Evolutionary conservation across 2,888 invertebrate genomes (phyloP), one percentile per base, ranked within the genome.

Genomic region (Xestia xanthographa): DNA sequence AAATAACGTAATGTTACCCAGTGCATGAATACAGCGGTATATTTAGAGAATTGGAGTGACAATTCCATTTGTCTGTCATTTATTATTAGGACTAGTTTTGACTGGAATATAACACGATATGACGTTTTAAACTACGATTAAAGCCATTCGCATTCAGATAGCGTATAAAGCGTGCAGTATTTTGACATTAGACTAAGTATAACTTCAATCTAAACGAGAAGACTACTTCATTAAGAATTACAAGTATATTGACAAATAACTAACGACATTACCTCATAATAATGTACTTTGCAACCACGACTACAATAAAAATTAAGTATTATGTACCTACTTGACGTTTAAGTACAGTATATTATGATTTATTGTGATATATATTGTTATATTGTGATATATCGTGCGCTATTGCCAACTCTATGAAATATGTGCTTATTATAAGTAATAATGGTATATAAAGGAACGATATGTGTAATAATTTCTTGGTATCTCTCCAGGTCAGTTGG

Each of bases 401-500:
- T 69, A 77, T 71, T 82, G 75, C 87, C 75, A 82, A 79, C 66
- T 78, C 63, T 71, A 75, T 78, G 77, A 82, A 72, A 75, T 86
- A 80, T 74, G 60, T 34, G 66, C 67, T 73, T 76, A 76, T 80
- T 80, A 76, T 66, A 82, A 82, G 63, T 66, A 72, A 65, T 84
- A 78, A 66, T 71, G 48, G 66, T 29, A 29, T 58, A 82, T 69
- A 83, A 85, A 75, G 81, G 60, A 70, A 73, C 50, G 62, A 79
- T 79, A 78, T 69, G 72, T 77, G 77, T 56, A 78, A 71, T 68
- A 73, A 75, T 79, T 75, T 83, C 75, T 83, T 85, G 73, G 78
- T 83, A 79, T 69, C 48, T 72, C 75, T 81, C 82, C 82, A 83
- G 81, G 79, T 80, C 70, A 80, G 67, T 75, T 56, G 72, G 66